phyloP scores from a whole-genome alignment of 2,888 invertebrate genomes.

The Drosophila eohydei region DNA sequence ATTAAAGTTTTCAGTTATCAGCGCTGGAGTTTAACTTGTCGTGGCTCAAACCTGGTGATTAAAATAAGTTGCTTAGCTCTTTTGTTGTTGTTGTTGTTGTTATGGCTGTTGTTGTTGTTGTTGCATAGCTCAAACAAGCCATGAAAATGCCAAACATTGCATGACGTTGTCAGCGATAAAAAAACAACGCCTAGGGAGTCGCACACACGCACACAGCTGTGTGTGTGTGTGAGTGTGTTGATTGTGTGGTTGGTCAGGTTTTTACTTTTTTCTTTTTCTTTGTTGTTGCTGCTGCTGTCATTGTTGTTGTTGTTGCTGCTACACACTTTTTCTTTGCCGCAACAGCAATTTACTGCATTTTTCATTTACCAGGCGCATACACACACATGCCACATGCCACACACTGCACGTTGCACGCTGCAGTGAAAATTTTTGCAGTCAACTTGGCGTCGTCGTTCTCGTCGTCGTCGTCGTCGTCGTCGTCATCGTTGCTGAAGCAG shows the following conservation, averaged over 20 bases:
- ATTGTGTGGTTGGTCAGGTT: slow-evolving; percentile 59
- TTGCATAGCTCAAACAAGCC: slow-evolving; percentile 48
- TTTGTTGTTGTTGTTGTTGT: slow-evolving; percentile 40
- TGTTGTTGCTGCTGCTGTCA: slow-evolving; percentile 21
- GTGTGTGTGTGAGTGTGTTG: neutral
- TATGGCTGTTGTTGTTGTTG: slow-evolving; percentile 40
- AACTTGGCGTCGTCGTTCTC: slow-evolving; percentile 66
- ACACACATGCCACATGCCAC: slow-evolving; percentile 12
- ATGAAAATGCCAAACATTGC: slow-evolving; percentile 70
- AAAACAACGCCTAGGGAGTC: slow-evolving; percentile 26
- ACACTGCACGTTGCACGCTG: slow-evolving; percentile 49
- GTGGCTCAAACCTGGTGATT: slow-evolving; percentile 34
- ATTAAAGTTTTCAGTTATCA: slow-evolving; percentile 9
- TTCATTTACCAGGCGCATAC: slow-evolving; percentile 54
- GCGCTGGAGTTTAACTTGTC: slow-evolving; percentile 27
- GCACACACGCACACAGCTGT: slow-evolving; percentile 9
- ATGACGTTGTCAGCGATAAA: slow-evolving; percentile 61
- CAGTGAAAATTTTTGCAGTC: slow-evolving; percentile 76
- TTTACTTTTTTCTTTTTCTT: slow-evolving; percentile 48
- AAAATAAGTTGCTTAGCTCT: slow-evolving; percentile 34
- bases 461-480: neutral
- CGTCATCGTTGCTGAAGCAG: slow-evolving; percentile 51
- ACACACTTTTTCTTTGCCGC: slow-evolving; percentile 66
- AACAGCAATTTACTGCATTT: slow-evolving; percentile 69
- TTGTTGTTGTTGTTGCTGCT: slow-evolving; percentile 34